These are phyloP conservation scores for Panurus biarmicus DNA, from an alignment of 2,113 vertebrate species.

Conservation along the genomic window DNA sequence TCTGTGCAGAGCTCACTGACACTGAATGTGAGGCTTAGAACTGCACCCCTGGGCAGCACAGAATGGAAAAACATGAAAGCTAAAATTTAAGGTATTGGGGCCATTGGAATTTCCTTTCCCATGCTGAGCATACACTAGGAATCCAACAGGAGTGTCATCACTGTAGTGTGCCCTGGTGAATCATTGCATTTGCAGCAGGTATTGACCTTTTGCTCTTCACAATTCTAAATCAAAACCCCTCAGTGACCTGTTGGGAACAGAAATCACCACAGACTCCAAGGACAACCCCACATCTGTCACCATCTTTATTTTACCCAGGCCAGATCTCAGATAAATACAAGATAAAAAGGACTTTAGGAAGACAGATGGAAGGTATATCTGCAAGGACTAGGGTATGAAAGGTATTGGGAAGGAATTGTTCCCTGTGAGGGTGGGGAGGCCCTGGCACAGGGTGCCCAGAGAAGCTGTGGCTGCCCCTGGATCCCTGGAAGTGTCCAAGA, in stretches of 20 bases:
- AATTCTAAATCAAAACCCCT: background rate
- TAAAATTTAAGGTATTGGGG: no score
- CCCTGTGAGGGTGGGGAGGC: no score
- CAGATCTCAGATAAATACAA: background rate
- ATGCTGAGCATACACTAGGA: background rate
- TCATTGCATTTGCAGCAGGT: background rate
- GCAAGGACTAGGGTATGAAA: background rate
- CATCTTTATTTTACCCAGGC: background rate
- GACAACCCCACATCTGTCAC: background rate
- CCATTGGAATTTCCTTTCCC: background rate
- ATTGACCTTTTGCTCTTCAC: background rate
- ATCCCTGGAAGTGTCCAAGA: no score
- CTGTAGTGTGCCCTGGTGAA: background rate
- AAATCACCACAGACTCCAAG: background rate
- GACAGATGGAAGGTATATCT: background rate
- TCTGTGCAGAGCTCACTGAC: no score
- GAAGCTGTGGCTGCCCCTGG: no score
- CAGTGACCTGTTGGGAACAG: background rate
- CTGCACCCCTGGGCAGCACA: no score
- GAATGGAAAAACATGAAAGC: no score
- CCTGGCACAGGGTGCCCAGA: no score
- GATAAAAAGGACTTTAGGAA: background rate
- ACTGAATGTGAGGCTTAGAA: no score
- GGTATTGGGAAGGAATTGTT: no score
- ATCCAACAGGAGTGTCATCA: background rate